These are phyloP conservation scores for Andrena cerasifolii DNA, from an alignment of 1,140 invertebrate genomes.

Conservation along the genomic window DNA sequence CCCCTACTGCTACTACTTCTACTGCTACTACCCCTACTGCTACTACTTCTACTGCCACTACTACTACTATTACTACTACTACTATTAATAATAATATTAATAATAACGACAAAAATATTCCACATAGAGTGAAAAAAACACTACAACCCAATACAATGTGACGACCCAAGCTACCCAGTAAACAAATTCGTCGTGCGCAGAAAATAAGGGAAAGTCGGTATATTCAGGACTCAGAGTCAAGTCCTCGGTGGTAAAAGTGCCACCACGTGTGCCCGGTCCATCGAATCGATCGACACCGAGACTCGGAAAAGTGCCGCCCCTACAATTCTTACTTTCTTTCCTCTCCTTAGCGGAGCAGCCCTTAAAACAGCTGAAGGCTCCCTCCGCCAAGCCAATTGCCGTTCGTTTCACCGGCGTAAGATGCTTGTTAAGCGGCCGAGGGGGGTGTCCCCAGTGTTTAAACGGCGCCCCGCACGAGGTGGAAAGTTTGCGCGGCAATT, in stretches of 20 bases:
- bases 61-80: no score
- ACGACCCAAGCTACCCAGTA: no score
- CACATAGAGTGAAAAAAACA: no score
- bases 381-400: background rate
- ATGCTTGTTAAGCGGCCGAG: slow-evolving; percentile 13
- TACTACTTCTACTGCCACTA: no score
- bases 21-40: no score
- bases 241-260: no score
- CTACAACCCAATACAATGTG: no score
- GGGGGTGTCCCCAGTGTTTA: background rate
- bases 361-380: background rate
- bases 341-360: background rate
- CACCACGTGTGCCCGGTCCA: background rate
- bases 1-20: no score
- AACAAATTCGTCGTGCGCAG: no score
- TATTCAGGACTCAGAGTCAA: no score
- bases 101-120: no score
- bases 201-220: background rate
- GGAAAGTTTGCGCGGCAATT: slow-evolving; percentile 22
- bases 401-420: background rate
- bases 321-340: background rate
- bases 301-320: background rate
- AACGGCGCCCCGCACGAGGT: background rate
- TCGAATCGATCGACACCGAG: background rate
- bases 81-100: no score